Percentiles rank a stretch among this genome's conserved stretches.
Conservation (phyloP, 2,113 vertebrate species). For the Todiramphus chloris region DNA sequence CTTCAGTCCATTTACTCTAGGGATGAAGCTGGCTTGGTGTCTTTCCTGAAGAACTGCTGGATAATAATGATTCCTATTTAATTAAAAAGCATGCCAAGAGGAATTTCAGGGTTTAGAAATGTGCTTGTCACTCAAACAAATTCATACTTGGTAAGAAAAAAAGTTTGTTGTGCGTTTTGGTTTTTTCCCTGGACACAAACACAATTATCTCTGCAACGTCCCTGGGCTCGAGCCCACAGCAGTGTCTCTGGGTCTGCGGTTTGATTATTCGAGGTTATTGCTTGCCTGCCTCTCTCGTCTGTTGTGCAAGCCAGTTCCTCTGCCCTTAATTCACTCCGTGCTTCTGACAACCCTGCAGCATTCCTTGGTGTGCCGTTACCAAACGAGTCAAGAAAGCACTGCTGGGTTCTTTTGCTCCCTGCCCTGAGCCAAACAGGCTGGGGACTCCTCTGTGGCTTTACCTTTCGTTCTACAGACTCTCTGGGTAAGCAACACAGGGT, state of each 20-base stretch:
- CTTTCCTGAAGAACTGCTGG: conserved; percentile 56
- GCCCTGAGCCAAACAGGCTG: background rate
- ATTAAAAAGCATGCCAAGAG: conserved; percentile 25
- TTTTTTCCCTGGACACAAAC: background rate
- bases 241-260: background rate
- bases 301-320: conserved; percentile 36
- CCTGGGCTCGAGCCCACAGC: background rate
- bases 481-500: background rate
- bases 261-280: background rate
- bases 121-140: conserved; percentile 5
- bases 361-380: background rate
- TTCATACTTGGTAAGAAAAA: background rate
- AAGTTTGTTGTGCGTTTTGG: background rate
- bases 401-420: background rate
- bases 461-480: background rate
- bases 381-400: background rate
- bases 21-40: conserved; percentile 8
- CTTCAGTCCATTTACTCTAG: conserved; percentile 33
- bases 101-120: conserved; percentile 47
- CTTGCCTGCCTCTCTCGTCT: background rate
- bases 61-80: background rate
- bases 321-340: conserved; percentile 16
- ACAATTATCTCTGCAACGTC: background rate
- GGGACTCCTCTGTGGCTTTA: background rate
- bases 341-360: background rate